Conservation (phyloP, 2,113 vertebrate species). For the Perca schrenkii region DNA sequence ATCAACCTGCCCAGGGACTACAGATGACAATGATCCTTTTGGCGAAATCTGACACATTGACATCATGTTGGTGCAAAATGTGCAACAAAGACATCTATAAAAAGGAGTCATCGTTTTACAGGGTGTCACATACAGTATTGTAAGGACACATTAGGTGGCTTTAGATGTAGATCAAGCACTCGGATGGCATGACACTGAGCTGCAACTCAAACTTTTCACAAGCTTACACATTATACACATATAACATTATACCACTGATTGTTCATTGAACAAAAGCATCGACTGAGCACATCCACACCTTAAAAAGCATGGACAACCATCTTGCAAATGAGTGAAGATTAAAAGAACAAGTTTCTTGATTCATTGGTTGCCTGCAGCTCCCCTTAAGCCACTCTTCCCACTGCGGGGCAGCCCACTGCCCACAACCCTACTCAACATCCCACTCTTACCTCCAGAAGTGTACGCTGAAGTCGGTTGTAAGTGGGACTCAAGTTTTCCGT, state of each 20-base stretch:
- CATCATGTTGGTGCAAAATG: not conserved
- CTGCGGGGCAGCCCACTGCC: slow-evolving; percentile 12
- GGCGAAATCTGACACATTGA: not conserved
- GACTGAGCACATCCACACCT: slow-evolving; percentile 21
- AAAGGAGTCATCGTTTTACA: not conserved
- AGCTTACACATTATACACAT: not conserved
- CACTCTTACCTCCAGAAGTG: slow-evolving; percentile 72
- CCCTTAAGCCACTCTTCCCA: not conserved
- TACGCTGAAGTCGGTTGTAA: slow-evolving; percentile 53
- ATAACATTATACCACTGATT: slow-evolving; percentile 1
- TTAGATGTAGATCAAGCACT: not conserved
- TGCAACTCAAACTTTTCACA: slow-evolving; percentile 46
- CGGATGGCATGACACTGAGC: slow-evolving; percentile 37
- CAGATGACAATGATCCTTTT: not conserved
- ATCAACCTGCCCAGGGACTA: not conserved
- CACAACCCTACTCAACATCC: slow-evolving; percentile 29
- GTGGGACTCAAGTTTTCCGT: slow-evolving; percentile 21
- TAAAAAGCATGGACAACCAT: slow-evolving; percentile 3
- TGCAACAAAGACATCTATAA: not conserved
- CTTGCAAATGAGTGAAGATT: slow-evolving; percentile 18
- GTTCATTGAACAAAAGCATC: slow-evolving; percentile 27
- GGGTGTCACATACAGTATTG: not conserved
- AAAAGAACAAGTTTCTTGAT: slow-evolving; percentile 25
- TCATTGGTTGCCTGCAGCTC: slow-evolving; percentile 26
- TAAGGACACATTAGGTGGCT: not conserved